Base-by-base conservation (phyloP, 1,140 invertebrate species). In the Sarcophaga bullata region DNA sequence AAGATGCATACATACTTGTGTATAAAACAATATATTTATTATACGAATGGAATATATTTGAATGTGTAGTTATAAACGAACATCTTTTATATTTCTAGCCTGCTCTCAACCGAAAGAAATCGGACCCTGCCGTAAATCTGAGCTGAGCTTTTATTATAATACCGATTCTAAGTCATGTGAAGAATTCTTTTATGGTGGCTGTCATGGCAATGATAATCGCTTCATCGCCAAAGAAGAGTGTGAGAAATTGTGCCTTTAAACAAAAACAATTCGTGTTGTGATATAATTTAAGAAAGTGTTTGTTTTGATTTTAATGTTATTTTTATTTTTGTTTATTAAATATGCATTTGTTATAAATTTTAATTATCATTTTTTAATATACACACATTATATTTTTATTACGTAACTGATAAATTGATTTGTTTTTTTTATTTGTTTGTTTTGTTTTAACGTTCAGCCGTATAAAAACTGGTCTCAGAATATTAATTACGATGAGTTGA, bases 161-260 rank as follows among this genome's bases (percentile, higher is more conserved):
- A 80, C 85, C 62, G 84, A 62, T 84, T 88, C 50, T 76, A 90
- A 86, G 85, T 90, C 84, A 80, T 93, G 91, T 84, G 90, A 87
- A 19, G 84, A 90, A 84, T 95, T 95, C 85, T 86, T 86, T 0
- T 95, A 95, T 86, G 92, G 93, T 19, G 95, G 95, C 25, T 95
- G 94, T 85, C 91, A 92, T 52, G 95, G 94, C 8, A 95, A 95
- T 84, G 92, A 92, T 19, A 95, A 95, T 85, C 91, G 93, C 78
- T 95, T 94, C 86, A 91, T 90, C 47, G 90, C 91, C 10, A 85
- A 91, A 52, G 86, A 90, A 46, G 92, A 93, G 80, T 94, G 95
- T 37, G 86, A 87, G 46, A 48, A 81, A 4, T 84, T 81, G 76
- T 88, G 87, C 85, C 92, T 88, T 50, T 83, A 81, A 83, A 50